Conservation (phyloP, 2,797 vertebrate genomes). For the Scarus forsteni region DNA sequence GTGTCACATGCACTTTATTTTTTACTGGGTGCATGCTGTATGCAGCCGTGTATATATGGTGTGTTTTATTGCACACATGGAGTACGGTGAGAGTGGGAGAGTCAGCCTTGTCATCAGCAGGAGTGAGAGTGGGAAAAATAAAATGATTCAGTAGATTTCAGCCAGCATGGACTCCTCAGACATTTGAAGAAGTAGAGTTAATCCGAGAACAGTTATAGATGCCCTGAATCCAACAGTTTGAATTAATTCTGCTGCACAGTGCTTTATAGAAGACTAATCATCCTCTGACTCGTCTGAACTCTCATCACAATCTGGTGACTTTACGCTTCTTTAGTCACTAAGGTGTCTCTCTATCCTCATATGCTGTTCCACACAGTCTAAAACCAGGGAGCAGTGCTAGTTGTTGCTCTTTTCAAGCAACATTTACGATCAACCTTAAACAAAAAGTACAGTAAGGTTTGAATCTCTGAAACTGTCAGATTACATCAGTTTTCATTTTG, state of each 20-base stretch:
- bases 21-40: constrained; percentile 17
- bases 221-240: not conserved
- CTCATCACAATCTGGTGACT: constrained; percentile 18
- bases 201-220: not conserved
- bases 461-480: too few relatives aligned
- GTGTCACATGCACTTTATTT: constrained; percentile 26
- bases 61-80: constrained; percentile 38
- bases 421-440: too few relatives aligned
- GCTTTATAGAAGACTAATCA: constrained; percentile 20
- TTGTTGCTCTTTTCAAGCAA: too few relatives aligned
- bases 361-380: not conserved
- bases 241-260: constrained; percentile 27
- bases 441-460: too few relatives aligned
- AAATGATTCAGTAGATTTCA: constrained; percentile 28
- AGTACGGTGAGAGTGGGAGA: constrained; percentile 24
- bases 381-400: not conserved
- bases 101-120: constrained; percentile 54
- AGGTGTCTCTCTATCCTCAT: not conserved
- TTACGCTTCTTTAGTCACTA: not conserved
- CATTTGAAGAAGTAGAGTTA: constrained; percentile 7
- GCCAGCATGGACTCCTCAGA: not conserved
- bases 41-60: constrained; percentile 36
- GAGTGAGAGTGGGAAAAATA: constrained; percentile 52
- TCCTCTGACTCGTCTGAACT: not conserved
- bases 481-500: too few relatives aligned